Evolutionary conservation across 92 coral and sea anemone species (phyloP).

Genomic region (Paragorgia papillata): DNA sequence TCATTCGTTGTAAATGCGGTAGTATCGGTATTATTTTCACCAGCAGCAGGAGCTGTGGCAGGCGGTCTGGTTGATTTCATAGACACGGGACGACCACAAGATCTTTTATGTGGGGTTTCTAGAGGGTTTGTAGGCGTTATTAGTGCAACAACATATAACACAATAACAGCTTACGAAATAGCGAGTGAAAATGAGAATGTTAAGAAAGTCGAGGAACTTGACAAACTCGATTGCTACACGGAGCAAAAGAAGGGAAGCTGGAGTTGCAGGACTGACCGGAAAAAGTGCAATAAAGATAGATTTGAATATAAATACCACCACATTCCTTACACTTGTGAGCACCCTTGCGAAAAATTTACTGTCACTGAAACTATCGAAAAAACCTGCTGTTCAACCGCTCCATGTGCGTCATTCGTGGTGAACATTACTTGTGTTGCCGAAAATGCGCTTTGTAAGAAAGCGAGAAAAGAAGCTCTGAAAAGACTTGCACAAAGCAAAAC

Average conservation of each 20-base stretch:
- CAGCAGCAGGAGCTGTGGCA: neutral
- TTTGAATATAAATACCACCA: conserved; percentile 52
- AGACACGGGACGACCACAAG: neutral
- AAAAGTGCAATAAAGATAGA: conserved; percentile 33
- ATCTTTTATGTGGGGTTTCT: neutral
- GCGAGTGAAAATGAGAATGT: neutral
- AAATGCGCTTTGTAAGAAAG: conserved; percentile 61
- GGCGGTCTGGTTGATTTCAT: neutral
- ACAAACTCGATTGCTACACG: neutral
- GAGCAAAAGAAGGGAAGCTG: neutral
- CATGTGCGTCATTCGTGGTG: conserved; percentile 55
- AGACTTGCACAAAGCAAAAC: conserved; percentile 44
- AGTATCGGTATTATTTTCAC: no score
- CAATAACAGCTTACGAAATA: no score
- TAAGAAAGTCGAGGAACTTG: neutral
- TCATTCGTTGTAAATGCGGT: neutral
- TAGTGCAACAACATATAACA: neutral
- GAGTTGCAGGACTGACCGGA: conserved; percentile 28
- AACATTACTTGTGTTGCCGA: conserved; percentile 61
- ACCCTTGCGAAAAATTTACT: conserved; percentile 60
- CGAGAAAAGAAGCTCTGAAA: conserved; percentile 51
- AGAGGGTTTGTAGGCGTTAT: neutral
- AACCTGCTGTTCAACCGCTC: conserved; percentile 60
- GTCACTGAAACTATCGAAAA: conserved; percentile 54
- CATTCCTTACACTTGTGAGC: conserved; percentile 61